A percentile compares a stretch with the other conserved stretches of the same genome.
phyloP scores from a whole-genome alignment of 1,140 invertebrate species.

The Rhagoletis zephyria region DNA sequence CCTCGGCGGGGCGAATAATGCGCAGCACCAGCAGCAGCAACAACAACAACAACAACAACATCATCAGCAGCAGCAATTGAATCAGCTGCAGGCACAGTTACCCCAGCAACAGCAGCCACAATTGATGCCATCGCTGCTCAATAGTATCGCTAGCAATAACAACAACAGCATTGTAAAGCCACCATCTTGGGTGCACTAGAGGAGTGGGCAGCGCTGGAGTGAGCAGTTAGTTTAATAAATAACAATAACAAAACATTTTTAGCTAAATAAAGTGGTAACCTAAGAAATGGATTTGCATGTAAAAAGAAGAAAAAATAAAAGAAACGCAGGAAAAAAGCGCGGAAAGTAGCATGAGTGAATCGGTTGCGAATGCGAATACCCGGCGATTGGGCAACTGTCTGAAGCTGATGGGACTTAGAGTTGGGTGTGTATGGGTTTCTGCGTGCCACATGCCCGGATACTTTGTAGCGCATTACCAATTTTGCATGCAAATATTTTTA shows the following conservation, averaged over 20 bases:
- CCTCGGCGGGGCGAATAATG: background rate
- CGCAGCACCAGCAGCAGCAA: constrained; percentile 57
- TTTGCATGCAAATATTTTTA: background rate
- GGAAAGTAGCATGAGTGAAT: background rate
- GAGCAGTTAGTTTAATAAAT: background rate
- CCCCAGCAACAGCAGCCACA: constrained; percentile 65
- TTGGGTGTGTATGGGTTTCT: background rate
- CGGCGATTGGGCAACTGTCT: background rate
- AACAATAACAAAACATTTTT: background rate
- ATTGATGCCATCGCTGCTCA: constrained; percentile 48
- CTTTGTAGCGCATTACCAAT: background rate
- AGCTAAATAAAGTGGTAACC: background rate
- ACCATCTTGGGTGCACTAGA: constrained; percentile 81
- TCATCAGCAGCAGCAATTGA: constrained; percentile 54
- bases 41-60: constrained; percentile 56
- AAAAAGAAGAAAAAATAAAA: background rate
- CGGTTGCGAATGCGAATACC: background rate
- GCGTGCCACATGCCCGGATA: no score
- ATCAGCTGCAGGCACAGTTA: constrained; percentile 64
- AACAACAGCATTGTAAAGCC: constrained; percentile 75
- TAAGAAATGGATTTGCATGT: constrained; percentile 3
- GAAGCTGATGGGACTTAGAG: background rate
- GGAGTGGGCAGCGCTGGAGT: background rate
- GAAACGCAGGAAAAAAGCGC: no score
- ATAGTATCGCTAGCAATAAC: constrained; percentile 59